These are phyloP conservation scores for Geothlypis trichas DNA, from an alignment of 2,113 vertebrate genomes.

Conservation along the genomic window DNA sequence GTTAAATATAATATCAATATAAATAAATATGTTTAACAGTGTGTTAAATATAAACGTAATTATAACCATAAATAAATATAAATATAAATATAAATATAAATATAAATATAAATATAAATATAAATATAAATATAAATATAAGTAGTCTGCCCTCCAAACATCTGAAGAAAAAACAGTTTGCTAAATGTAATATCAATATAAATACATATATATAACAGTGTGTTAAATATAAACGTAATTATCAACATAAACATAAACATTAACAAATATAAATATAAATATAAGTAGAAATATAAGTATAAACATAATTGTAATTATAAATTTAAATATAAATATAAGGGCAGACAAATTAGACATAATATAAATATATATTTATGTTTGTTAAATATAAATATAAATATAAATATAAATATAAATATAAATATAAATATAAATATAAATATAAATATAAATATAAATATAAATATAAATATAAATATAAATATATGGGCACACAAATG, in stretches of 20 bases:
- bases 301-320: neutral
- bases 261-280: neutral
- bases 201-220: neutral
- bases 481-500: accelerated
- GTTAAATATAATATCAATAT: neutral
- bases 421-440: neutral
- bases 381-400: neutral
- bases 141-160: too few species aligned
- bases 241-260: neutral
- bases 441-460: neutral
- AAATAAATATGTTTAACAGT: neutral
- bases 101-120: neutral
- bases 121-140: neutral
- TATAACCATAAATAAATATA: neutral
- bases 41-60: too few species aligned
- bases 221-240: too few species aligned
- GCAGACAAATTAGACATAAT: neutral
- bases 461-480: neutral
- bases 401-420: neutral
- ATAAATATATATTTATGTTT: too few species aligned
- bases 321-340: neutral
- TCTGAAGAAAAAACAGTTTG: too few species aligned
- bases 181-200: neutral
- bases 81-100: neutral
- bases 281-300: neutral